These are phyloP conservation scores for Ciconia nigra DNA, from an alignment of 2,797 vertebrate species.

Conservation along the genomic window DNA sequence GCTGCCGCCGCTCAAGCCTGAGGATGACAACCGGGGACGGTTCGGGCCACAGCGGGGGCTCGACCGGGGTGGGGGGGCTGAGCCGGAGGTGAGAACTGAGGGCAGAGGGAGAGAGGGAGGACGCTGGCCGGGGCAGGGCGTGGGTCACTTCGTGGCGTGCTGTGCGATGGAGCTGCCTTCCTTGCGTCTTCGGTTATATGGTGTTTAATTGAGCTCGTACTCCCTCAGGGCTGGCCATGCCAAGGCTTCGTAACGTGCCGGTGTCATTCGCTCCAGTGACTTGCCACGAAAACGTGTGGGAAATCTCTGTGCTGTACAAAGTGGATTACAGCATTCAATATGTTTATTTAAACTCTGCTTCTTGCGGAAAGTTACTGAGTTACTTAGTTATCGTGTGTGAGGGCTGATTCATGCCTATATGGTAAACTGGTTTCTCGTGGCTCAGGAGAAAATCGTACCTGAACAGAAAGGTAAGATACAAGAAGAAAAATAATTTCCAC, in stretches of 20 bases:
- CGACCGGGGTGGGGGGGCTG: neutral
- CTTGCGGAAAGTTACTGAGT: neutral
- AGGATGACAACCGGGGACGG: neutral
- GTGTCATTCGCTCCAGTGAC: neutral
- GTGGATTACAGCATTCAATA: neutral
- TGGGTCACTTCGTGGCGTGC: neutral
- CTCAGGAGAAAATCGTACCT: too few species aligned
- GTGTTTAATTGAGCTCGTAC: neutral
- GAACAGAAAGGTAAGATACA: neutral
- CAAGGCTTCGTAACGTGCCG: neutral
- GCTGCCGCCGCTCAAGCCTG: neutral
- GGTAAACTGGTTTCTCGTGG: neutral
- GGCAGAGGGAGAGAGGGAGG: too few species aligned
- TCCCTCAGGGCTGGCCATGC: neutral
- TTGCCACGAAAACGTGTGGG: neutral
- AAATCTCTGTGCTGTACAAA: too few species aligned
- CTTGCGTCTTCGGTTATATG: fast-evolving
- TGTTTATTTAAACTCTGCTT: neutral
- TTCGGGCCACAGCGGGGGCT: neutral
- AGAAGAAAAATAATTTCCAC: neutral
- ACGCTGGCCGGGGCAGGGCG: too few species aligned
- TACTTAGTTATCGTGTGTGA: neutral
- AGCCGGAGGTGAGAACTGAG: neutral
- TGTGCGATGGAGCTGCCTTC: neutral
- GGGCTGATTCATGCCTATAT: neutral